Percentiles rank a stretch among this genome's conserved stretches.
Evolutionary conservation across 2,797 vertebrate genomes (phyloP).

Genomic region (Saguinus oedipus): DNA sequence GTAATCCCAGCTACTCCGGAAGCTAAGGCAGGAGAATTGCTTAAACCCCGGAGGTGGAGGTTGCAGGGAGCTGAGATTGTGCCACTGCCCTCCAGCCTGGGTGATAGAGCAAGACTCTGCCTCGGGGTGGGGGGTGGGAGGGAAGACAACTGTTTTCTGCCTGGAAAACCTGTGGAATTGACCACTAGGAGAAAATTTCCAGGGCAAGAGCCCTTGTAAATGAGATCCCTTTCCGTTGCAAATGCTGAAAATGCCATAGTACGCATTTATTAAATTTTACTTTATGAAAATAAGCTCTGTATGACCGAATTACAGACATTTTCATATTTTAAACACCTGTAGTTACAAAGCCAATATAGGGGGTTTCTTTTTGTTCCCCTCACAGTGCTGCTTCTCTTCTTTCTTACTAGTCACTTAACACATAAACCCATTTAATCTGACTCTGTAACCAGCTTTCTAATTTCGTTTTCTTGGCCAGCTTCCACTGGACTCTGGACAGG

Average conservation of each 20-base stretch:
- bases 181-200: background rate
- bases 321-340: background rate
- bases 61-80: background rate
- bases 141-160: background rate
- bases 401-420: background rate
- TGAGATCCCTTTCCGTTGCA: background rate
- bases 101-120: background rate
- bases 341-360: background rate
- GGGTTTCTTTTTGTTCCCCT: background rate
- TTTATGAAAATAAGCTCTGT: background rate
- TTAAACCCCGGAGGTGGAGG: background rate
- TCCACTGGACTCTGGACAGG: background rate
- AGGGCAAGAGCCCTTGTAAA: background rate
- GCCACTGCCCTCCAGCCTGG: background rate
- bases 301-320: background rate
- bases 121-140: too few species aligned
- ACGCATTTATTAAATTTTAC: background rate
- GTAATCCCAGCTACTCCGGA: too few species aligned
- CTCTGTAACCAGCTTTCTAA: background rate
- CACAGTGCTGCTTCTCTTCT: background rate
- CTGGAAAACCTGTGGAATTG: background rate
- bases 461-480: constrained; percentile 14
- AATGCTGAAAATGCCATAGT: background rate
- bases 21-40: too few species aligned
- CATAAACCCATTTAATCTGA: background rate